Evolutionary conservation across 2,888 invertebrate species (phyloP), one percentile per base, ranked within the genome.

Genomic region (Leptinotarsa juncta): DNA sequence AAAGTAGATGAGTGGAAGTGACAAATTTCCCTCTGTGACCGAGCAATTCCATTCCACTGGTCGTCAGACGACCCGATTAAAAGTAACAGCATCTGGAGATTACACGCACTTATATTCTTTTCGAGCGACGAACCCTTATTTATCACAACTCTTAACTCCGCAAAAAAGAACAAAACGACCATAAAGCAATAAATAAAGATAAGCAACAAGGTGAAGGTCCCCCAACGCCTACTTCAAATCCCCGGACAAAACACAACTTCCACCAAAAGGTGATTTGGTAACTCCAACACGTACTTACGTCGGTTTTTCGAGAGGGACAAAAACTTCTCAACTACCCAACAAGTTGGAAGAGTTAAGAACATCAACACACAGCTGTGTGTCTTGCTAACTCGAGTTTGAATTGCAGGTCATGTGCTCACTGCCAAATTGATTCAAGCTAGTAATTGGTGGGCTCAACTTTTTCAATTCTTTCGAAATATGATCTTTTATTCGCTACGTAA

Each of bases 271-370:
- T 70, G 70, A 76, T 78, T 78, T 62, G 72, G 77, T 66, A 78
- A 74, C 70, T 75, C 73, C 57, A 65, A 67, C 78, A 78, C 78
- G 78, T 78, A 74, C 69, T 42, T 71, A 55, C 72, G 70, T 77
- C 78, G 76, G 77, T 78, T 78, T 78, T 78, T 78, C 77, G 77
- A 73, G 71, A 70, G 66, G 75, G 75, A 77, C 75, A 75, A 72
- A 77, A 77, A 75, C 53, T 77, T 77, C 76, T 76, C 70, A 77
- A 75, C 75, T 74, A 76, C 75, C 73, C 77, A 74, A 73, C 73
- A 77, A 75, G 77, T 76, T 77, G 73, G 42, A 71, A 42, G 62
- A 74, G 67, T 73, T 71, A 48, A 69, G 70, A 77, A 77, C 73
- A 76, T 76, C 72, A 75, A 77, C 75, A 75, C 69, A 72, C 70